A percentile compares a stretch with the other conserved stretches of the same genome.
Evolutionary conservation across 2,113 vertebrate genomes (phyloP).

Genomic region (Edolisoma coerulescens): DNA sequence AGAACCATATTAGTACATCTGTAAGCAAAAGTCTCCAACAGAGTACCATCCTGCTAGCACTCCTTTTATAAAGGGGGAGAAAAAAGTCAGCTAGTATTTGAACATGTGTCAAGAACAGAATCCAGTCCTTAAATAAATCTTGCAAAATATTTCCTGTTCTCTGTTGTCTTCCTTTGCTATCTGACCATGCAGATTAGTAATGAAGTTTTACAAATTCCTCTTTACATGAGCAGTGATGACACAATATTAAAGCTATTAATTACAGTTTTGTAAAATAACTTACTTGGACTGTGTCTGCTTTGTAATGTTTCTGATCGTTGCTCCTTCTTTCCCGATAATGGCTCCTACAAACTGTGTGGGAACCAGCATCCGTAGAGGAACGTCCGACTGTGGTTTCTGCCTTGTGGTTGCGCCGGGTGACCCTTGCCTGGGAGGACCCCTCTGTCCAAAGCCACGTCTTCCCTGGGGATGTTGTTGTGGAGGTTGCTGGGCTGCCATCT

Average conservation of each 20-base stretch:
- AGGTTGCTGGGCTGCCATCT: constrained; percentile 75
- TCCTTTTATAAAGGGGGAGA: not conserved
- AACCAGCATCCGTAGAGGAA: constrained; percentile 91
- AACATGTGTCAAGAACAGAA: not conserved
- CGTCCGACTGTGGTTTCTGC: constrained; percentile 88
- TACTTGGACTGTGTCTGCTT: constrained; percentile 99
- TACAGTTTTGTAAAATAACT: not conserved
- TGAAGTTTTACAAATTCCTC: not conserved
- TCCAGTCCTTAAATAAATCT: not conserved
- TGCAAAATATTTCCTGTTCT: not conserved
- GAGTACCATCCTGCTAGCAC: not conserved
- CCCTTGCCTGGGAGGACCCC: constrained; percentile 85
- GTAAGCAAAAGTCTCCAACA: not conserved
- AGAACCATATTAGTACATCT: not conserved
- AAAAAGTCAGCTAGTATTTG: not conserved
- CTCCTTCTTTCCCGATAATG: constrained; percentile 97
- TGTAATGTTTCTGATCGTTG: constrained; percentile 96
- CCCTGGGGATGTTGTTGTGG: constrained; percentile 71
- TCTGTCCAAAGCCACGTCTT: constrained; percentile 83
- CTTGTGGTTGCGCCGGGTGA: constrained; percentile 83
- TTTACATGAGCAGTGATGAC: rapidly evolving
- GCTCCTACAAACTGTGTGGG: constrained; percentile 97
- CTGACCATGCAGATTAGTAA: not conserved
- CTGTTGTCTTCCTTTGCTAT: not conserved
- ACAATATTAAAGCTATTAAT: not conserved